Conservation (phyloP, 2,113 vertebrate species). For the Datnioides undecimradiatus region DNA sequence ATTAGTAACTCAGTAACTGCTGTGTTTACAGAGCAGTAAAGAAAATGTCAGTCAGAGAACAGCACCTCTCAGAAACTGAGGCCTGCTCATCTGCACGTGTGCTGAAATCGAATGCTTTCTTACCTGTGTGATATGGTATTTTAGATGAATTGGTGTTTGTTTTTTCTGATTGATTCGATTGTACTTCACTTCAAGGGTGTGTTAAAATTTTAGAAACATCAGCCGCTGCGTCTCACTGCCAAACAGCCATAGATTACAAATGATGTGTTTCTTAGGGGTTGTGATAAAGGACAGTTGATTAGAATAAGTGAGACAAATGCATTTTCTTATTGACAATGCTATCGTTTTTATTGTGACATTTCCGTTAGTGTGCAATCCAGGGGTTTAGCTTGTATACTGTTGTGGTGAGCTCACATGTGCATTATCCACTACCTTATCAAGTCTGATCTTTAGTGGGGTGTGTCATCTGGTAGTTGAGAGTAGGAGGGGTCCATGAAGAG, state of each 20-base stretch:
- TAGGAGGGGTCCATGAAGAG: slow-evolving; percentile 13
- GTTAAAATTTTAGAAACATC: slow-evolving; percentile 25
- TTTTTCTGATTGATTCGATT: not conserved
- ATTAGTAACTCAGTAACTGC: slow-evolving; percentile 76
- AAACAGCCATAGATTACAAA: not conserved
- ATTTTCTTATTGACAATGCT: not conserved
- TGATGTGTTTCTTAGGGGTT: not conserved
- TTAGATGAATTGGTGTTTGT: not conserved
- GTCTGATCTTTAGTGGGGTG: slow-evolving; percentile 42
- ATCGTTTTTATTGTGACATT: not conserved
- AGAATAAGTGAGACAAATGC: not conserved
- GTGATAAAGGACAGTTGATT: not conserved
- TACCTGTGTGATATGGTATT: not conserved
- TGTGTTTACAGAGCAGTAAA: slow-evolving; percentile 69
- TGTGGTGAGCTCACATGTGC: slow-evolving; percentile 15
- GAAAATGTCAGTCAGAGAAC: slow-evolving; percentile 40
- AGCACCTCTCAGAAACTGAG: slow-evolving; percentile 28
- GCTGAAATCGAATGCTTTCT: not conserved
- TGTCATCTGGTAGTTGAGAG: slow-evolving; percentile 45
- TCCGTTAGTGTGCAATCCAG: not conserved
- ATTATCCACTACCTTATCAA: slow-evolving; percentile 55
- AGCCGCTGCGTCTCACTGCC: not conserved
- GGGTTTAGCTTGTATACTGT: not conserved
- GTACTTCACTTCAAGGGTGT: not conserved
- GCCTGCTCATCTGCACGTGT: slow-evolving; percentile 14